Conservation (phyloP, 2,888 invertebrate species). For the Meliscaeva auricollis region DNA sequence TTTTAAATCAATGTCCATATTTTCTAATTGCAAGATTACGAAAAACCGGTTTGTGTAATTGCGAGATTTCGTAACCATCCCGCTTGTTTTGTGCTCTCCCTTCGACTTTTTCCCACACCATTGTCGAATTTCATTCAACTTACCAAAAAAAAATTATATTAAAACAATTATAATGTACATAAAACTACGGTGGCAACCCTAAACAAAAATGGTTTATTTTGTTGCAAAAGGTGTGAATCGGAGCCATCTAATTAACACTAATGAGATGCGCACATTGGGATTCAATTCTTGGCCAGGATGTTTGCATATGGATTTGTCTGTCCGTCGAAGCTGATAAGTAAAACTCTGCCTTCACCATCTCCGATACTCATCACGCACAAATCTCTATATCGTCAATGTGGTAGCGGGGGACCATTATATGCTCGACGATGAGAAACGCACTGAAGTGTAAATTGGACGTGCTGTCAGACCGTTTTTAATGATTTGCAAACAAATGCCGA, state of each 20-base stretch:
- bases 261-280: constrained; percentile 72
- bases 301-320: constrained; percentile 55
- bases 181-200: constrained; percentile 11
- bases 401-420: not conserved
- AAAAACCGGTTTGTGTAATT: no score
- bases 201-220: constrained; percentile 21
- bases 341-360: constrained; percentile 45
- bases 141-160: no score
- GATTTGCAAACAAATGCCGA: constrained; percentile 71
- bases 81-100: no score
- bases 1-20: no score
- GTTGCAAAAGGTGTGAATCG: constrained; percentile 67
- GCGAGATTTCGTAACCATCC: no score
- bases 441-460: constrained; percentile 68
- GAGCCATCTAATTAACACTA: constrained; percentile 73
- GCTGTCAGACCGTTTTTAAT: constrained; percentile 72
- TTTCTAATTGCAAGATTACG: no score
- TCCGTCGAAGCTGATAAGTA: constrained; percentile 66
- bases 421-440: constrained; percentile 13
- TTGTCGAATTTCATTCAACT: no score
- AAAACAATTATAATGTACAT: not conserved
- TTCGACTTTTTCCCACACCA: no score
- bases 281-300: constrained; percentile 56
- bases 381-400: not conserved
- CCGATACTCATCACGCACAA: not conserved